These are phyloP conservation scores for Rotaria sp. DNA, from an alignment of 2,888 invertebrate genomes.

Conservation along the genomic window DNA sequence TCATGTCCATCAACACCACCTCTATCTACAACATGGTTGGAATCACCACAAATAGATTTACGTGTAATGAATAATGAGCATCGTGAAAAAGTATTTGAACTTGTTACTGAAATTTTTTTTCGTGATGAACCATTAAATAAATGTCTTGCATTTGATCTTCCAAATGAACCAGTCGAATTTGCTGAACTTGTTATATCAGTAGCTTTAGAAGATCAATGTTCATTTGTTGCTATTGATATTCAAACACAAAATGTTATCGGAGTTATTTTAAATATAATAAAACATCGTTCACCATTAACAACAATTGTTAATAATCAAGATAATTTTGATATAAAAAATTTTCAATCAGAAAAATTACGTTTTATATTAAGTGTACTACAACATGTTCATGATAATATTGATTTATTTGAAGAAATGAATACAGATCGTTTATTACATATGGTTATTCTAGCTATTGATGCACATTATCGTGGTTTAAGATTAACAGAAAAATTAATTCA, in stretches of 20 bases:
- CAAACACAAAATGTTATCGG: background rate
- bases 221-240: slow-evolving; percentile 20
- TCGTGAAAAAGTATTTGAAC: slow-evolving; percentile 1
- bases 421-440: background rate
- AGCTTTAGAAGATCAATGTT: slow-evolving; percentile 13
- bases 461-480: slow-evolving; percentile 17
- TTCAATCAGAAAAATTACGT: slow-evolving; percentile 19
- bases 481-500: slow-evolving; percentile 20
- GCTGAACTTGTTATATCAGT: background rate
- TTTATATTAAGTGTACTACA: background rate
- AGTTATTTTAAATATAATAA: background rate
- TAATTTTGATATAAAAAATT: background rate
- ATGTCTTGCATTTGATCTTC: background rate
- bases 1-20: slow-evolving; percentile 5
- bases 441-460: slow-evolving; percentile 19
- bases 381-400: background rate
- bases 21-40: background rate
- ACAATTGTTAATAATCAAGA: background rate
- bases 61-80: background rate
- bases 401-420: background rate
- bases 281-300: background rate
- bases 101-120: background rate
- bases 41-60: background rate
- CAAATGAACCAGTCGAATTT: background rate
- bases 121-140: slow-evolving; percentile 32